Percentiles rank a stretch among this genome's conserved stretches.
phyloP scores from a whole-genome alignment of 2,888 invertebrate genomes.

The Fissipunctia ypsillon region DNA sequence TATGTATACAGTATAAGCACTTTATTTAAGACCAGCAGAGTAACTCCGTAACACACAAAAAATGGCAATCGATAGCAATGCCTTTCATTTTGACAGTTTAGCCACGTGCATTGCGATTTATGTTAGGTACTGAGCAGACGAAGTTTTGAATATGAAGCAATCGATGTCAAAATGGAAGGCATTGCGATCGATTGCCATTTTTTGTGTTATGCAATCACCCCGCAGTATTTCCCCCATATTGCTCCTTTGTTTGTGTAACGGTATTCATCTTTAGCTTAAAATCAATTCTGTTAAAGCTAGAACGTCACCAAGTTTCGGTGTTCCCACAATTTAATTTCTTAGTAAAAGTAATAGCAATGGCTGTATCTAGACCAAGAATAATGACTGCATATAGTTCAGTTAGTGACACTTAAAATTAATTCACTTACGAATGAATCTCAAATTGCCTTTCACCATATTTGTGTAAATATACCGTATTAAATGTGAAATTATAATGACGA shows the following conservation, averaged over 20 bases:
- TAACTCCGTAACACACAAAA: neutral
- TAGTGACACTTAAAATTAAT: conserved; percentile 32
- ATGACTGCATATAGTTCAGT: neutral
- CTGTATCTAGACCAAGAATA: conserved; percentile 8
- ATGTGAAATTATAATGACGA: conserved; percentile 8
- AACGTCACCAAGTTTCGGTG: neutral
- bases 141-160: neutral
- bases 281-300: neutral
- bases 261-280: too few species aligned
- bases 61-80: neutral
- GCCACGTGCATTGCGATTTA: neutral
- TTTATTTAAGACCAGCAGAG: too few species aligned
- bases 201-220: neutral
- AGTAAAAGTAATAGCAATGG: conserved; percentile 23
- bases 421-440: conserved; percentile 16
- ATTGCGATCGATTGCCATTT: too few species aligned
- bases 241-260: neutral
- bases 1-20: too few species aligned
- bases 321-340: neutral
- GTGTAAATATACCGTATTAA: conserved; percentile 26
- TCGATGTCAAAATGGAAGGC: too few species aligned
- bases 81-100: neutral
- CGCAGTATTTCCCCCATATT: neutral
- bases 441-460: conserved; percentile 49
- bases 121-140: neutral